A percentile compares a stretch with the other conserved stretches of the same genome.
Evolutionary conservation across 2,113 vertebrate species (phyloP).

Genomic region (Marmota flaviventris): DNA sequence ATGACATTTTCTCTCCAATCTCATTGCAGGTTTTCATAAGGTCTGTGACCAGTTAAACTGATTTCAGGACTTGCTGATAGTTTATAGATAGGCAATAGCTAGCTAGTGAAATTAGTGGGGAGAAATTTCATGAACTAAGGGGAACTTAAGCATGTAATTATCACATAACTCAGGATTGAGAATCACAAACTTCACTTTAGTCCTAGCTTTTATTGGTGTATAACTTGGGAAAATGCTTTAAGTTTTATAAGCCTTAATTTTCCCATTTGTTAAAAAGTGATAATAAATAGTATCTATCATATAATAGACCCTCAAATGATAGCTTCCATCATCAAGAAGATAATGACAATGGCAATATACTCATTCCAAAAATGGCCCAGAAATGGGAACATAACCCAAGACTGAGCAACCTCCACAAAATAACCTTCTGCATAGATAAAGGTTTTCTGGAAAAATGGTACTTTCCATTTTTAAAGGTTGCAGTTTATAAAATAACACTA

Average conservation of each 20-base stretch:
- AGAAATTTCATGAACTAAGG: neutral
- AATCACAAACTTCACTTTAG: neutral
- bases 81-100: conserved; percentile 19
- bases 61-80: conserved; percentile 23
- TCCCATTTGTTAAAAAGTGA: neutral
- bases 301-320: neutral
- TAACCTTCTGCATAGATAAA: neutral
- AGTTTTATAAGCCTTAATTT: conserved; percentile 22
- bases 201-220: neutral
- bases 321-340: neutral
- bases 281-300: neutral
- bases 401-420: neutral
- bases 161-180: neutral
- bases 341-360: neutral
- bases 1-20: neutral
- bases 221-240: neutral
- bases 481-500: conserved; percentile 8
- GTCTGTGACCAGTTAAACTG: neutral
- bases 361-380: neutral
- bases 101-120: neutral
- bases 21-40: neutral
- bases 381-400: neutral
- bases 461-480: neutral
- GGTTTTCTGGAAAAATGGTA: neutral
- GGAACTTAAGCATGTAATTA: neutral